A percentile compares a stretch with the other conserved stretches of the same genome.
These are phyloP conservation scores for Scaptomyza caliginosa DNA, from an alignment of 2,888 invertebrate genomes.

Conservation along the genomic window DNA sequence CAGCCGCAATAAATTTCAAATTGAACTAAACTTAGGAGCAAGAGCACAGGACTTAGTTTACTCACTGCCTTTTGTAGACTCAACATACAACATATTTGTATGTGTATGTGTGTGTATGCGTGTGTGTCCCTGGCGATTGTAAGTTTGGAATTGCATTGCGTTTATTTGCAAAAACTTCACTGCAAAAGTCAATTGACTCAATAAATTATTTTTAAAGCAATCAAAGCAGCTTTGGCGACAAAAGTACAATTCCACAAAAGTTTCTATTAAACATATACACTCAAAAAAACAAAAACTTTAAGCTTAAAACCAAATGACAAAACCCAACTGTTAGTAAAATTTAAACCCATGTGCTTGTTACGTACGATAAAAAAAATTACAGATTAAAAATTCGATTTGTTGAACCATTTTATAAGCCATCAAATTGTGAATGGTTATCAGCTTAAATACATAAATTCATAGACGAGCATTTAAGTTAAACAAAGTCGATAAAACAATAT, in stretches of 20 bases:
- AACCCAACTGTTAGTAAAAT: background rate
- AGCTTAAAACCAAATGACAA: background rate
- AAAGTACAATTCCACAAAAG: conserved; percentile 64
- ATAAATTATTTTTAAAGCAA: conserved; percentile 81
- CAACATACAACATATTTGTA: conserved; percentile 45
- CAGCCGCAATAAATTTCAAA: conserved; percentile 78
- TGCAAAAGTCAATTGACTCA: conserved; percentile 79
- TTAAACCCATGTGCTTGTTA: background rate
- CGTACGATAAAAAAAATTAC: no score
- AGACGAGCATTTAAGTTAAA: background rate
- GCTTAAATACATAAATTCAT: background rate
- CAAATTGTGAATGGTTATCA: background rate
- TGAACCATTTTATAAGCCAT: background rate
- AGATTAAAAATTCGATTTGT: no score
- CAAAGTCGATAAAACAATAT: background rate
- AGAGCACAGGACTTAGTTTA: conserved; percentile 61
- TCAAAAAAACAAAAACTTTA: background rate
- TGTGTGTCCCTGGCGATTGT: conserved; percentile 56
- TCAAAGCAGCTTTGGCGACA: conserved; percentile 70
- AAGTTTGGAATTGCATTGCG: conserved; percentile 71
- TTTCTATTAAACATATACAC: conserved; percentile 22
- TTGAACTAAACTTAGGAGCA: conserved; percentile 62
- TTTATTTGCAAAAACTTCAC: conserved; percentile 73
- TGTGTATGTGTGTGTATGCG: conserved; percentile 21
- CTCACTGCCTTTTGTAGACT: conserved; percentile 49